Evolutionary conservation across 2,113 vertebrate species (phyloP), one percentile per base, ranked within the genome.

Genomic region (Raphicerus campestris): DNA sequence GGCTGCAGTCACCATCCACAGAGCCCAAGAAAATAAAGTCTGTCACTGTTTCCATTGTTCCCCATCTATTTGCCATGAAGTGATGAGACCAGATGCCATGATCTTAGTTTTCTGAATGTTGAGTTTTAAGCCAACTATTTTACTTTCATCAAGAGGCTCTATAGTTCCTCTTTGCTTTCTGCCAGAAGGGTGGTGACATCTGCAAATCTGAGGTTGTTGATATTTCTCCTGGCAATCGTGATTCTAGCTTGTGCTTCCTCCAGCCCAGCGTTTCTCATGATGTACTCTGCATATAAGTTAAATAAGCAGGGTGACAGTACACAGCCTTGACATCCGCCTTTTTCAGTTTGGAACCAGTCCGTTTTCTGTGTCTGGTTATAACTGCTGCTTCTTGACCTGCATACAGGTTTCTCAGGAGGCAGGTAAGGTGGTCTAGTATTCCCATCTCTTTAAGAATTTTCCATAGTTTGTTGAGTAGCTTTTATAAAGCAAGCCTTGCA

Each of bases 241-340:
- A 70, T 39, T 70, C 66, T 6, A 70, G 66, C 66, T 70, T 70
- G 66, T 70, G 66, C 66, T 70, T 39, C 9, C 3, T 70, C 66
- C 66, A 70, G n/a, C 66, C 66, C 0, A 0, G 5, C 66, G 1
- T 70, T 70, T 70, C 10, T 0, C 1, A 1, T 39, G n/a, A 70
- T 39, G 19, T 39, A 11, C 1, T 22, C n/a, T 73, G 66, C 10
- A 11, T 39, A 6, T 10, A 39, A 22, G n/a, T 22, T 22, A 39
- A 70, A 70, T 70, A 20, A 22, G 63, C n/a, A 35, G n/a, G 2
- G 19, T 39, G 19, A 70, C 66, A 70, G 22, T 70, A 22, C 6
- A 73, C 19, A 73, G 19, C n/a, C 19, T 73, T 39, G 20, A 39
- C 1, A 2, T 13, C 1, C 66, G 39, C 63, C n/a, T 73, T 70